Conservation (phyloP, 2,797 vertebrate genomes). For the Falco biarmicus region DNA sequence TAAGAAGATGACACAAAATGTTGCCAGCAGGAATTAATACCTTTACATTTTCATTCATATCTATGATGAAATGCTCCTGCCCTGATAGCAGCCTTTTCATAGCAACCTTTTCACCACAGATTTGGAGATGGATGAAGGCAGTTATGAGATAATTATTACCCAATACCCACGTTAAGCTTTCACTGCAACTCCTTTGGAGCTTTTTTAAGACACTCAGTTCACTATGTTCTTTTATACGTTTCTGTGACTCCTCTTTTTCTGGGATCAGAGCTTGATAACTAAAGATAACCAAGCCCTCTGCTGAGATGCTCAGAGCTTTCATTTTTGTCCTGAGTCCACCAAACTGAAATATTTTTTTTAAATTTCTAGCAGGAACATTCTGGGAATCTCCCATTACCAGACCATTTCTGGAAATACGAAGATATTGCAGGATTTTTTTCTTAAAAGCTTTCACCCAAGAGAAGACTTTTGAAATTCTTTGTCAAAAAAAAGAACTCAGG, state of each 20-base stretch:
- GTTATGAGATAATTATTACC: not conserved
- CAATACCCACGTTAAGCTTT: not conserved
- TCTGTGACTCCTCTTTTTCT: not conserved
- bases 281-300: not conserved
- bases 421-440: not conserved
- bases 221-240: not conserved
- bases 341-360: not conserved
- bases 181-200: not conserved
- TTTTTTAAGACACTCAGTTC: not conserved
- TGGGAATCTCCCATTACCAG: not conserved
- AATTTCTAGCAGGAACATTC: not conserved
- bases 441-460: not conserved
- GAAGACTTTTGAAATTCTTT: not conserved
- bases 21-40: not conserved
- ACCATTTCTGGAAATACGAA: not conserved
- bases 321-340: not conserved
- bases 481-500: not conserved
- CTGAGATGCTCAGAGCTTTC: not conserved
- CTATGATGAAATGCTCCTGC: not conserved
- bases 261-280: not conserved
- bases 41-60: not conserved
- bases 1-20: not conserved
- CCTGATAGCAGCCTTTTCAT: not conserved
- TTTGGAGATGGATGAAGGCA: not conserved
- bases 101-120: not conserved